Conservation (phyloP, 2,888 invertebrate genomes). For the Colletes collaris region DNA sequence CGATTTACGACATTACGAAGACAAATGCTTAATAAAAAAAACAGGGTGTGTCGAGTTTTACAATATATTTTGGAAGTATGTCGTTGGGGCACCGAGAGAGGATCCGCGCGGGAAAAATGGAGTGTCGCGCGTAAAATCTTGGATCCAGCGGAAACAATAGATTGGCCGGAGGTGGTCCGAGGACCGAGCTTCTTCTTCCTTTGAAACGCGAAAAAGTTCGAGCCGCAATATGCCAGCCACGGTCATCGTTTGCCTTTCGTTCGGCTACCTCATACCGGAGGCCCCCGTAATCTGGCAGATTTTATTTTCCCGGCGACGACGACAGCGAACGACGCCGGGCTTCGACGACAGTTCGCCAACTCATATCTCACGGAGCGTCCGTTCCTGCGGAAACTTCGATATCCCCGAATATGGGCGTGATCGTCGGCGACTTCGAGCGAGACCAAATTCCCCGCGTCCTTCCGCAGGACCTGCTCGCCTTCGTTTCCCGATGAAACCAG, state of each 20-base stretch:
- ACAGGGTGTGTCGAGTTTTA: no score
- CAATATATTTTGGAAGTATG: no score
- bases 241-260: constrained; percentile 54
- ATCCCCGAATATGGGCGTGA: constrained; percentile 65
- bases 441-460: constrained; percentile 60
- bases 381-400: constrained; percentile 73
- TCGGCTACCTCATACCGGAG: constrained; percentile 43
- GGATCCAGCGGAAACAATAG: constrained; percentile 38
- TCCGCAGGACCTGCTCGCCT: constrained; percentile 39
- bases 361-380: constrained; percentile 70
- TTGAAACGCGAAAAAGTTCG: constrained; percentile 14
- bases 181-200: not conserved
- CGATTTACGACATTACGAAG: no score
- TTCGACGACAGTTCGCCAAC: constrained; percentile 69
- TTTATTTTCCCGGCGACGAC: constrained; percentile 63
- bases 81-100: no score
- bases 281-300: constrained; percentile 66
- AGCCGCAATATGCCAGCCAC: constrained; percentile 59
- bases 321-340: constrained; percentile 40
- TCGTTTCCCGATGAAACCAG: constrained; percentile 56
- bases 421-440: constrained; percentile 40
- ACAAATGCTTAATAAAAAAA: no score
- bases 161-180: constrained; percentile 1
- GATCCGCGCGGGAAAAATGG: not conserved
- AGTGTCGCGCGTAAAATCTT: not conserved